phyloP scores from a whole-genome alignment of 2,888 invertebrate genomes.

The Drosophila hamatofila region DNA sequence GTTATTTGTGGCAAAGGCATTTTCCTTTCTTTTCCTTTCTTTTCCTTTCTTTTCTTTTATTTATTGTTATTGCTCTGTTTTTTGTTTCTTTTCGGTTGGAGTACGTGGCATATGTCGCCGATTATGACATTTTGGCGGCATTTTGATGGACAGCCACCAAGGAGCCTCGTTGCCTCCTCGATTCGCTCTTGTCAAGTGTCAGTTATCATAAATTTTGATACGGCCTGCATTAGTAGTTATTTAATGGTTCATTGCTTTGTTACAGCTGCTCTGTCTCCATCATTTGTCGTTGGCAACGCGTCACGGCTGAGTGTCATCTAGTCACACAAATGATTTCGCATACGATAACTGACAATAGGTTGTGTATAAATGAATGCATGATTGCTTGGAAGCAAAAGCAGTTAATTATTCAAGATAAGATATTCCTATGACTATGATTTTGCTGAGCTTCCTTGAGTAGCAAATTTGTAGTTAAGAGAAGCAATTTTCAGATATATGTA shows the following conservation, averaged over 20 bases:
- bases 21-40: constrained; percentile 6
- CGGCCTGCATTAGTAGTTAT: constrained; percentile 57
- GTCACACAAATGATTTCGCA: not conserved
- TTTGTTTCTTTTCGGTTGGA: constrained; percentile 3
- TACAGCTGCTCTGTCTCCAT: constrained; percentile 7
- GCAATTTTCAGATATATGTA: too few species aligned
- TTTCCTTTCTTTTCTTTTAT: not conserved
- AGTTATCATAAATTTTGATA: constrained; percentile 50
- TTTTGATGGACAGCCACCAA: constrained; percentile 41
- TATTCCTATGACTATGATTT: not conserved
- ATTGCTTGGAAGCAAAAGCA: not conserved
- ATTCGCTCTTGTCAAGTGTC: constrained; percentile 41
- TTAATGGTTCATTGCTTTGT: constrained; percentile 58
- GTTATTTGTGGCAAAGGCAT: constrained; percentile 42
- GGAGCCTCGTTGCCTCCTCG: constrained; percentile 11
- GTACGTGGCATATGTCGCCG: constrained; percentile 65
- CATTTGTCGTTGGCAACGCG: constrained; percentile 17
- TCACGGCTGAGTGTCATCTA: not conserved
- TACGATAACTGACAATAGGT: not conserved
- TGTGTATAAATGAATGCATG: not conserved
- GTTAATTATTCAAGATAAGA: not conserved
- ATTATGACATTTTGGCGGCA: constrained; percentile 75
- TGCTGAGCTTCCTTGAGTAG: not conserved
- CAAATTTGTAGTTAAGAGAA: not conserved
- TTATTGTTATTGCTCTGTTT: constrained; percentile 5